Evolutionary conservation across 2,888 invertebrate genomes (phyloP).

Genomic region (Teleiodes luculella): DNA sequence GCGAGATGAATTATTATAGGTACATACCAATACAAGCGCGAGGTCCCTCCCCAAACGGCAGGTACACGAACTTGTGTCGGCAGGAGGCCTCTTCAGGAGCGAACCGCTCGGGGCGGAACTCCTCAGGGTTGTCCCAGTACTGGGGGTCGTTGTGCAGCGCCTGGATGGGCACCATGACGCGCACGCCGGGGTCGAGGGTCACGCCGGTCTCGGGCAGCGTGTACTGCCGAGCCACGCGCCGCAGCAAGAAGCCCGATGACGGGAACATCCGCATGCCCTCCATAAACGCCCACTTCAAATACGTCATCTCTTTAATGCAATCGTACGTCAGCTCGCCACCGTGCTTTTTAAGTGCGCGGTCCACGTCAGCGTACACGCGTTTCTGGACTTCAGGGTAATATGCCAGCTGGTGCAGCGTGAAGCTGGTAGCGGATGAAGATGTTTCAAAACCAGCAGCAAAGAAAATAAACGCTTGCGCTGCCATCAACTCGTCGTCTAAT

Average conservation of each 20-base stretch:
- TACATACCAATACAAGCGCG: conserved; percentile 51
- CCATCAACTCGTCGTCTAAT: neutral
- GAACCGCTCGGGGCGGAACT: conserved; percentile 31
- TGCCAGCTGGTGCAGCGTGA: conserved; percentile 30
- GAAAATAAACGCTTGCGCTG: conserved; percentile 19
- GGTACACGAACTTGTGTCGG: conserved; percentile 37
- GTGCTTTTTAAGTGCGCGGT: conserved; percentile 10
- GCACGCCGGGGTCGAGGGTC: conserved; percentile 24
- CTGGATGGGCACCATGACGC: conserved; percentile 21
- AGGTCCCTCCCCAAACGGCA: conserved; percentile 55
- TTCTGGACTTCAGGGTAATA: conserved; percentile 15
- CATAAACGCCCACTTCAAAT: conserved; percentile 4
- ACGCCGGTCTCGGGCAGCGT: conserved; percentile 25
- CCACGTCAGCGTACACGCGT: conserved; percentile 14
- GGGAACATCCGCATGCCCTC: conserved; percentile 22
- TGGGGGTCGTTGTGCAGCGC: conserved; percentile 22
- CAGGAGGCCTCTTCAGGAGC: conserved; percentile 19
- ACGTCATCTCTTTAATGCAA: conserved; percentile 16
- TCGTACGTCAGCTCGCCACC: conserved; percentile 14
- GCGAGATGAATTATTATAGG: neutral
- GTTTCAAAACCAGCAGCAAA: conserved; percentile 38
- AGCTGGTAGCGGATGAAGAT: conserved; percentile 35
- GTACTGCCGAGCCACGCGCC: conserved; percentile 23
- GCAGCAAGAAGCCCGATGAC: conserved; percentile 21
- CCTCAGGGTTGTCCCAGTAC: conserved; percentile 23